These are phyloP conservation scores for Hydrochoerus hydrochaeris DNA, from an alignment of 2,113 vertebrate genomes.

Conservation along the genomic window DNA sequence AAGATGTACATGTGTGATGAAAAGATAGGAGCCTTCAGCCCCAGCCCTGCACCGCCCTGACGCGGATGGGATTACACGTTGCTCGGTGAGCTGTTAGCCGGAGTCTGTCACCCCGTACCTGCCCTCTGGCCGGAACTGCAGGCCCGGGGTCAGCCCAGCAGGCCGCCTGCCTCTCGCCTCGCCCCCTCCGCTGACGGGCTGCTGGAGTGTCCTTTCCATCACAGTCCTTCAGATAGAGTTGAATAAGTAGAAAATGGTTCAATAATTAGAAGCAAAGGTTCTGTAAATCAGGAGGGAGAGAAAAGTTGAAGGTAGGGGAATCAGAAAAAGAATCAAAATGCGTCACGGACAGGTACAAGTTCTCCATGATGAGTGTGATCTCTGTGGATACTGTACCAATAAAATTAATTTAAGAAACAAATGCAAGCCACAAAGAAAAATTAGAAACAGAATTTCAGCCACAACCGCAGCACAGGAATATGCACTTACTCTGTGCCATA, in stretches of 20 bases:
- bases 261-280: background rate
- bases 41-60: no score
- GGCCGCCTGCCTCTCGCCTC: rapidly evolving
- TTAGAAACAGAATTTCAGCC: background rate
- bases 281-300: background rate
- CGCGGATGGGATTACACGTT: background rate
- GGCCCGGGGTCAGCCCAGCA: background rate
- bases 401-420: background rate
- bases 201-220: no score
- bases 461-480: background rate
- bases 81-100: background rate
- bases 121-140: background rate
- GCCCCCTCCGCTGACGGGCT: background rate
- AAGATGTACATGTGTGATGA: background rate
- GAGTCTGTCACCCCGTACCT: background rate
- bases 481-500: rapidly evolving
- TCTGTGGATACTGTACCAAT: background rate
- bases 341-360: background rate
- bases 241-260: background rate
- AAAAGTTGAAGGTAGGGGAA: background rate
- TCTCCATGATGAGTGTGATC: background rate
- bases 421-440: background rate
- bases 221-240: background rate
- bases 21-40: background rate
- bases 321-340: background rate